phyloP scores from a whole-genome alignment of 2,113 vertebrate species.

The Antigone vipio region DNA sequence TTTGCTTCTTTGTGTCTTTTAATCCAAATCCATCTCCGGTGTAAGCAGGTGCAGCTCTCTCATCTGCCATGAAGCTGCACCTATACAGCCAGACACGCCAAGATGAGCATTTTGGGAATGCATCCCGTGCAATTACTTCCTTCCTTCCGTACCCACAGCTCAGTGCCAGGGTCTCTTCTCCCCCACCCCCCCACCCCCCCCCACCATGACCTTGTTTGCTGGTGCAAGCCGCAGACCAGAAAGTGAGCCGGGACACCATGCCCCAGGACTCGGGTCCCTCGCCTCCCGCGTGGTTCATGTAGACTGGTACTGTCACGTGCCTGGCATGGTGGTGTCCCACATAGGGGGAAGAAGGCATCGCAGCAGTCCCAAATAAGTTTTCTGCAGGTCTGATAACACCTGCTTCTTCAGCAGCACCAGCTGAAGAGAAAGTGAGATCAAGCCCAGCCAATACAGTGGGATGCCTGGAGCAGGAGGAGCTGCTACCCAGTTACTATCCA shows the following conservation, averaged over 20 bases:
- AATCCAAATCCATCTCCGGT: not conserved
- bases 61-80: not conserved
- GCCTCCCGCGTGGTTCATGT: fast-evolving
- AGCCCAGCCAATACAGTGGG: not conserved
- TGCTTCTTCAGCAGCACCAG: not conserved
- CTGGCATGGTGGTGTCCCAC: not conserved
- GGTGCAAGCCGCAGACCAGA: not conserved
- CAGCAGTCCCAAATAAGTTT: not conserved
- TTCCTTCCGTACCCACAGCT: not conserved
- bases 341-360: not conserved
- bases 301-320: not conserved
- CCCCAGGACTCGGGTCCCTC: not conserved
- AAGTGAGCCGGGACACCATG: fast-evolving
- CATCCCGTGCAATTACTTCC: not conserved
- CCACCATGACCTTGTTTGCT: not conserved
- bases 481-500: not conserved
- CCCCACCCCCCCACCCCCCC: fast-evolving
- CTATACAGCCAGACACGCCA: fast-evolving
- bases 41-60: not conserved
- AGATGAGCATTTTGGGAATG: not conserved
- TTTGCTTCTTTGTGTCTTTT: not conserved
- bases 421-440: not conserved
- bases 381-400: not conserved
- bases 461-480: not conserved
- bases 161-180: not conserved